Evolutionary conservation across 2,888 invertebrate species (phyloP).

Genomic region (Oasisia sp.): DNA sequence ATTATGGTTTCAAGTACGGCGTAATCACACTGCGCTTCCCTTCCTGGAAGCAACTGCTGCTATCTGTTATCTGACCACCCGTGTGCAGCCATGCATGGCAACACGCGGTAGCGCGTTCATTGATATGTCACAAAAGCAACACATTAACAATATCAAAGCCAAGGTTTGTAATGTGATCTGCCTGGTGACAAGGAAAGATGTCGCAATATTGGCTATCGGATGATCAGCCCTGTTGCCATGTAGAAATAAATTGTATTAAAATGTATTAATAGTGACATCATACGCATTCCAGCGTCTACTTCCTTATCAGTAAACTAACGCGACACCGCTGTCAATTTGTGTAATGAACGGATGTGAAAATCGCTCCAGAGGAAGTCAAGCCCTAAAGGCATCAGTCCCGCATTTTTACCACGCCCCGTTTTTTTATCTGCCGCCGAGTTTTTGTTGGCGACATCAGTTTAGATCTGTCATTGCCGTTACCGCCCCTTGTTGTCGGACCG

Average conservation of each 20-base stretch:
- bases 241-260: not conserved
- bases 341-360: not conserved
- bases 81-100: no score
- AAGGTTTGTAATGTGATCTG: not conserved
- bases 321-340: not conserved
- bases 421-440: not conserved
- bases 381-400: not conserved
- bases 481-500: not conserved
- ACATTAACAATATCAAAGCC: not conserved
- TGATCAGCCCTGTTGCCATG: no score
- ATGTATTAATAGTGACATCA: not conserved
- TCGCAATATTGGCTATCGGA: no score
- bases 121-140: no score
- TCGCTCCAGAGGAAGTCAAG: not conserved
- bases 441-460: not conserved
- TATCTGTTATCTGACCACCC: not conserved
- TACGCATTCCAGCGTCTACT: not conserved
- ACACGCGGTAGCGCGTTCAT: not conserved
- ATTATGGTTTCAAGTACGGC: not conserved
- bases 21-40: not conserved
- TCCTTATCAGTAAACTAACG: not conserved
- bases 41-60: not conserved
- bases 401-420: not conserved
- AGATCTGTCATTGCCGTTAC: not conserved
- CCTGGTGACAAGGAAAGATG: not conserved